Conservation (phyloP, 1,140 invertebrate genomes). For the Belonocnema kinseyi region DNA sequence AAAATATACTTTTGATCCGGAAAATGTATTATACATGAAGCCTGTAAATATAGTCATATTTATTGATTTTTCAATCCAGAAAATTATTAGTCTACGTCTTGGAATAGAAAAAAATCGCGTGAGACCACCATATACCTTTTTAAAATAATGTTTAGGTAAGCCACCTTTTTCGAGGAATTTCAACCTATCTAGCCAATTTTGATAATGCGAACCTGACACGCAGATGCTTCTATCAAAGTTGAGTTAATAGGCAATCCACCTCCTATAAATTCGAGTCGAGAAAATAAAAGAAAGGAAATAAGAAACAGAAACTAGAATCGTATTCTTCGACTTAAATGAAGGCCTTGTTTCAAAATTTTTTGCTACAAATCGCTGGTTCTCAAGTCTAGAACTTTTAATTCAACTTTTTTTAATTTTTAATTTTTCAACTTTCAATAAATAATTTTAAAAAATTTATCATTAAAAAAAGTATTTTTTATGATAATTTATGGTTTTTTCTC, state of each 20-base stretch:
- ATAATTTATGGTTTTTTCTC: neutral
- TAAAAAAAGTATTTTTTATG: too few relatives aligned
- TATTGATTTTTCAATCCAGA: slow-evolving; percentile 9
- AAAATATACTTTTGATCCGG: too few relatives aligned
- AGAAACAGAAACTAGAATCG: neutral
- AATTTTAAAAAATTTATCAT: too few relatives aligned
- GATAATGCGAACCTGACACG: neutral
- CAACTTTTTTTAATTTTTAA: too few relatives aligned
- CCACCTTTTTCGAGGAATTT: neutral
- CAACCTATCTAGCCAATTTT: slow-evolving; percentile 9
- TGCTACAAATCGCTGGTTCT: too few relatives aligned
- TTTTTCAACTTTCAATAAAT: too few relatives aligned
- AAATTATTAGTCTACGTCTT: slow-evolving; percentile 6
- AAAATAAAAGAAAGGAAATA: neutral
- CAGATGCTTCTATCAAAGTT: slow-evolving; percentile 20
- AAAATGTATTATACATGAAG: too few relatives aligned
- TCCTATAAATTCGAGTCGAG: neutral
- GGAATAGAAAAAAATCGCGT: neutral
- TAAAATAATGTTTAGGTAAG: slow-evolving; percentile 4
- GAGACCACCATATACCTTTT: neutral
- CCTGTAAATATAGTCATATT: neutral
- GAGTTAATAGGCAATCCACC: slow-evolving; percentile 7
- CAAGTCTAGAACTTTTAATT: too few relatives aligned
- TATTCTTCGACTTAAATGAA: too few relatives aligned
- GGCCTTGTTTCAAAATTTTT: too few relatives aligned